Evolutionary conservation across 2,797 vertebrate genomes (phyloP), one percentile per base, ranked within the genome.

Genomic region (Sebastiscus albofasciatus): DNA sequence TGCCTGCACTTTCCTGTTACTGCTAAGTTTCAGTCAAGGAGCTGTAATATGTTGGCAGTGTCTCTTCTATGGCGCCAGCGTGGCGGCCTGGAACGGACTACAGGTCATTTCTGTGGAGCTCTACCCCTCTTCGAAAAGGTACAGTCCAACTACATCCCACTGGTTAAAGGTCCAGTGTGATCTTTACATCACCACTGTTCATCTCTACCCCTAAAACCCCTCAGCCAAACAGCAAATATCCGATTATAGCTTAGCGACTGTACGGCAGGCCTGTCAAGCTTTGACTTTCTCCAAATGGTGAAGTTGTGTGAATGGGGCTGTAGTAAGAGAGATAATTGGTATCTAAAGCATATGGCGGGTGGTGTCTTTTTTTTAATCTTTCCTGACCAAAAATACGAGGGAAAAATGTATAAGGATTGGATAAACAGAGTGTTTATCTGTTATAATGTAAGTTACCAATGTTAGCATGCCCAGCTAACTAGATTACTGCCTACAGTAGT

Each of bases 41-140:
- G 97, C 97, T 0, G 97, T 99, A 88, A 98, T 99, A 2, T 97
- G 96, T 74, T 98, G 97, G 97, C 98, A 99, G 93, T 99, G 99
- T 93, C 95, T 99, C 61, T 99, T 99, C 90, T 99, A 97, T 0
- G 97, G 96, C 1, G 93, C 96, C 87, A 97, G 97, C 58, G 98
- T 98, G 2, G 98, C 98, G 0, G 97, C 98, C 66, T 99, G 99
- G 98, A 99, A 99, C 0, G 98, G 98, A 14, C 93, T 99, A 49
- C 95, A 99, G 2, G 98, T 99, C 72, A 97, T 99, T 91, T 99
- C 98, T 0, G 98, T 99, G 83, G 99, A 99, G 81, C 96, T 99
- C 16, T 99, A 98, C 73, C 97, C 98, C 29, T 97, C 98, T 0
- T 94, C 97, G 69, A 99, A 99, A 94, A 97, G 98, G 99, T 99